phyloP scores from a whole-genome alignment of 2,888 invertebrate genomes.

The Stenotaenia linearis region DNA sequence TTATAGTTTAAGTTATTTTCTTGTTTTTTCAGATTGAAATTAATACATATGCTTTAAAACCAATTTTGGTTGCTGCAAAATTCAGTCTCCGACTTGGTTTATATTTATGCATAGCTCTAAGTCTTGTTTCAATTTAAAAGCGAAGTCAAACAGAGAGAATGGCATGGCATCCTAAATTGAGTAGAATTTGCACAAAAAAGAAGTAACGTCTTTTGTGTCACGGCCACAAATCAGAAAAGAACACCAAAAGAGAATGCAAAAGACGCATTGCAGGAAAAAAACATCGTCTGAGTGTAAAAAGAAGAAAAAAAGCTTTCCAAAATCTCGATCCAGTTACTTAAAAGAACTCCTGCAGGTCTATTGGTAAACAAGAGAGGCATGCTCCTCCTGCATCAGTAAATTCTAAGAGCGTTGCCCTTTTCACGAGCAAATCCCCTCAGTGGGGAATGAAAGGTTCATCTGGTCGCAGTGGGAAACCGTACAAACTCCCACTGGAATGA shows the following conservation, averaged over 20 bases:
- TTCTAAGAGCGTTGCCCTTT: constrained; percentile 7
- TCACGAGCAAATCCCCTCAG: constrained; percentile 10
- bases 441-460: neutral
- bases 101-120: neutral
- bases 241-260: constrained; percentile 8
- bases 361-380: constrained; percentile 17
- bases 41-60: neutral
- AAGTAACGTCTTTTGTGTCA: constrained; percentile 10
- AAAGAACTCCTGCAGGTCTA: constrained; percentile 13
- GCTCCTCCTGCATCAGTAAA: constrained; percentile 1
- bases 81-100: neutral
- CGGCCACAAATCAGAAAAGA: neutral
- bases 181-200: neutral
- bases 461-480: neutral
- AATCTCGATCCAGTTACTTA: constrained; percentile 11
- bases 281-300: neutral
- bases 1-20: neutral
- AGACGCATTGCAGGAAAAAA: neutral
- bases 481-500: neutral
- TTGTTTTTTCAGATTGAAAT: neutral
- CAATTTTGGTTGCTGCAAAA: neutral
- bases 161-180: neutral
- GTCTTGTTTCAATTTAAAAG: neutral
- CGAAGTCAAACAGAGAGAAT: neutral
- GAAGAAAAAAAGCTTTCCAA: neutral